These are phyloP conservation scores for Brachyhypopomus gauderio DNA, from an alignment of 2,113 vertebrate species.

Conservation along the genomic window DNA sequence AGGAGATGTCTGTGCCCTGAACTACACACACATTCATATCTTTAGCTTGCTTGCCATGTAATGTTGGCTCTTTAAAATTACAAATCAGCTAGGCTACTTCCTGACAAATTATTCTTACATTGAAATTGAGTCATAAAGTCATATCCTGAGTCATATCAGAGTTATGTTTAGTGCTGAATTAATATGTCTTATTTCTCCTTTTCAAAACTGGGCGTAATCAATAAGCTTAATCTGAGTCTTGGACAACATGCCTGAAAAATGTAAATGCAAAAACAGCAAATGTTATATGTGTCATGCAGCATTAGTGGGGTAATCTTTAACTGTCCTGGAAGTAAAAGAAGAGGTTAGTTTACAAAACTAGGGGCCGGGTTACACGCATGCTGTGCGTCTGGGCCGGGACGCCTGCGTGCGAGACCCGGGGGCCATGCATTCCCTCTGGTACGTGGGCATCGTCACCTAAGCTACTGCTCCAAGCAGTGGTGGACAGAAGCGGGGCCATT, in stretches of 20 bases:
- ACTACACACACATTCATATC: conserved; percentile 43
- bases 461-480: conserved; percentile 41
- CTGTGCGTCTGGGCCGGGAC: conserved; percentile 57
- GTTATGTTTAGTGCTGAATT: background rate
- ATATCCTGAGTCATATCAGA: background rate
- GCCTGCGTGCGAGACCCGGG: conserved; percentile 36
- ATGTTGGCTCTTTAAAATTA: conserved; percentile 34
- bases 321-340: conserved; percentile 71
- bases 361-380: conserved; percentile 45
- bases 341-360: conserved; percentile 65
- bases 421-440: conserved; percentile 66
- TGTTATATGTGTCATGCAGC: conserved; percentile 68
- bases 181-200: conserved; percentile 10
- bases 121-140: background rate
- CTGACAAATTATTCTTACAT: conserved; percentile 17
- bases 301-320: conserved; percentile 63
- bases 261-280: conserved; percentile 43
- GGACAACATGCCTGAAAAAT: conserved; percentile 39
- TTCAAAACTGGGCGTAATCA: conserved; percentile 16
- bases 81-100: conserved; percentile 5
- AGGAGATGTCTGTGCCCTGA: conserved; percentile 36
- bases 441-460: conserved; percentile 61
- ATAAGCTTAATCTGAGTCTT: conserved; percentile 13
- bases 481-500: conserved; percentile 37
- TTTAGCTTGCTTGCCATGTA: conserved; percentile 24